A percentile compares a stretch with the other conserved stretches of the same genome.
Evolutionary conservation across 2,888 invertebrate species (phyloP).

Genomic region (Xestia rhomboidea): DNA sequence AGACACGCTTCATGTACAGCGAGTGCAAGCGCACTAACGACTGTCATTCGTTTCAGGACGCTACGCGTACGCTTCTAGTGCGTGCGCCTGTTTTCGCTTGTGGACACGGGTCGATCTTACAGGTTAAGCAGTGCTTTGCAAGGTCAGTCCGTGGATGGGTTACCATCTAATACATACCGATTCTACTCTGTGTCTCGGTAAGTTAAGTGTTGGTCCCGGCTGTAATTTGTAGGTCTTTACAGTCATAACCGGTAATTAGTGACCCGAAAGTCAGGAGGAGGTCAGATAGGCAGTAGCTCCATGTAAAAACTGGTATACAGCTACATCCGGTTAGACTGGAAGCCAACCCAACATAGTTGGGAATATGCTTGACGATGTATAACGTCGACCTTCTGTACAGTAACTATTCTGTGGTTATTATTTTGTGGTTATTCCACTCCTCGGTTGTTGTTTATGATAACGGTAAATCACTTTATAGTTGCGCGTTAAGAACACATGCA

Average conservation of each 20-base stretch:
- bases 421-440: conserved; percentile 56
- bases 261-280: not conserved
- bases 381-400: conserved; percentile 9
- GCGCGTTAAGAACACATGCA: conserved; percentile 46
- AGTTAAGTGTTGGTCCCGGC: not conserved
- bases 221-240: not conserved
- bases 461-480: conserved; percentile 60
- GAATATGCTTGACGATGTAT: not conserved
- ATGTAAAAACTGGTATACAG: not conserved
- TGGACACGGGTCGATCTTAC: not conserved
- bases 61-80: not conserved
- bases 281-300: not conserved
- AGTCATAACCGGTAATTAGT: not conserved
- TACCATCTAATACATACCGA: not conserved
- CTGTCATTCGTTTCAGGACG: not conserved
- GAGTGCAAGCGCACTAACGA: not conserved
- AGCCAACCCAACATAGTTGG: not conserved
- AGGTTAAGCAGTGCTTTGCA: not conserved
- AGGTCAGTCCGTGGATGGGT: not conserved
- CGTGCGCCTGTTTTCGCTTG: not conserved
- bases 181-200: not conserved
- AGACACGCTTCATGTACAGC: not conserved
- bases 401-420: conserved; percentile 18
- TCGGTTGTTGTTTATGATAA: conserved; percentile 59
- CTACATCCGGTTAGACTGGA: not conserved